Base-by-base conservation (phyloP, 1,140 invertebrate species). In the Eriocheir sinensis region DNA sequence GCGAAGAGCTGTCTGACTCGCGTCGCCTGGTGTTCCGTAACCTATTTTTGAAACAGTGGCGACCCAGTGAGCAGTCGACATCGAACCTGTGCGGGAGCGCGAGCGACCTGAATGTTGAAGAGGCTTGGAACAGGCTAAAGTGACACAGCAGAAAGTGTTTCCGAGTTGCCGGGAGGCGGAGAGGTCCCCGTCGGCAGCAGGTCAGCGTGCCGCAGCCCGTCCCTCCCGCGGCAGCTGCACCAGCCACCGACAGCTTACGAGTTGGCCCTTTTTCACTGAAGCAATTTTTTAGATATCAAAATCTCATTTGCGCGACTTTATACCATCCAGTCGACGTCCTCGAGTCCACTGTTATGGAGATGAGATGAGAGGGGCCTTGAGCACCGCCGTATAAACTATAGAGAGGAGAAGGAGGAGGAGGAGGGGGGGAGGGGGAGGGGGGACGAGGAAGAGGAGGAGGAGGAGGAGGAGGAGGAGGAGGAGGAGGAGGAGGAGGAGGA, bases 251-350 rank as follows among this genome's bases (percentile, higher is more conserved):
- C 60, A 72, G 60, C 60, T 72, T 72, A 72, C 60, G 60, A 72
- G 60, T 72, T n/a, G 60, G 21, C 60, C 60, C 85, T 88, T 40
- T 44, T 44, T 88, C 36, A 88, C 85, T 6, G 38, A 40, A 40
- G 60, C 48, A 60, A 79, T 91, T 91, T 91, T 91, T 91, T 15
- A 72, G 48, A 32, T 79, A 91, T 60, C 89, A 72, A 91, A 91
- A 79, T 79, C 89, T 79, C 60, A 79, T 72, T 91, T 91, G 60
- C 48, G 89, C 21, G 41, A 60, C 32, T 91, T 79, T 79, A 91
- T 60, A 79, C 48, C 44, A 34, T 30, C 89, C 60, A 34, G 30
- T 2, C 21, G 34, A 53, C 48, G 30, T 48, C 30, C 89, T 36
- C 48, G 30, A 36, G 30, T 48, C 30, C 48, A 60, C 89, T 44